phyloP scores from a whole-genome alignment of 2,113 vertebrate species.

The Turdus rufiventris region DNA sequence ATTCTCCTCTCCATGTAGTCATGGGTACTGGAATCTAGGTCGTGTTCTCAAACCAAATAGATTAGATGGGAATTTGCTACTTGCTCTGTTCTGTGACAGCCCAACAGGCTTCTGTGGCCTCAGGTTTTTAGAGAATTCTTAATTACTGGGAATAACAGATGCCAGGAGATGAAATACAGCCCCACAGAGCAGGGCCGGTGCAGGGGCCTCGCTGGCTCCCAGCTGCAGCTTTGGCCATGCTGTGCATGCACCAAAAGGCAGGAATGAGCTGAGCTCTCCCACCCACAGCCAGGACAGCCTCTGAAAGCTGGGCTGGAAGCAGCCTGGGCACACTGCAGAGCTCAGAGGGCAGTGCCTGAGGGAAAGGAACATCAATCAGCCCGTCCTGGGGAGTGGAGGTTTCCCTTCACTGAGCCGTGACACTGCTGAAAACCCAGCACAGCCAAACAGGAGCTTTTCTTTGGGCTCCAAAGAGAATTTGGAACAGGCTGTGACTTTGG shows the following conservation, averaged over 20 bases:
- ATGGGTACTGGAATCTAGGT: constrained; percentile 7
- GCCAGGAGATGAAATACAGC: accelerated
- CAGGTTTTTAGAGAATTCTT: background rate
- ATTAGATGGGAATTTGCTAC: background rate
- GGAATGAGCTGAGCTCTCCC: background rate
- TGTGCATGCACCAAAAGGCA: too few species aligned
- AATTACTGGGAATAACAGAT: background rate
- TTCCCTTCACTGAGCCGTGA: accelerated
- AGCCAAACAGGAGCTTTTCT: background rate
- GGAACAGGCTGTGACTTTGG: background rate
- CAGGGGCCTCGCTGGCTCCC: background rate
- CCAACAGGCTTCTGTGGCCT: background rate
- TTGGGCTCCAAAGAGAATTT: background rate
- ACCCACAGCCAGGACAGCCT: background rate
- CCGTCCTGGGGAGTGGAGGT: background rate
- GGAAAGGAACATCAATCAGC: background rate
- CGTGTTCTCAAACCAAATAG: background rate
- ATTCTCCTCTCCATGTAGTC: background rate
- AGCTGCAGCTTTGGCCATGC: background rate
- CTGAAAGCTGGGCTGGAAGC: background rate
- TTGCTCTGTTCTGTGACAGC: background rate
- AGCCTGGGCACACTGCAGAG: background rate
- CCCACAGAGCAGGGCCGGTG: background rate
- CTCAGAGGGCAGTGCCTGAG: accelerated
- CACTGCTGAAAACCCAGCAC: background rate